Conservation (phyloP, 2,113 vertebrate genomes). For the Heliornis fulica region DNA sequence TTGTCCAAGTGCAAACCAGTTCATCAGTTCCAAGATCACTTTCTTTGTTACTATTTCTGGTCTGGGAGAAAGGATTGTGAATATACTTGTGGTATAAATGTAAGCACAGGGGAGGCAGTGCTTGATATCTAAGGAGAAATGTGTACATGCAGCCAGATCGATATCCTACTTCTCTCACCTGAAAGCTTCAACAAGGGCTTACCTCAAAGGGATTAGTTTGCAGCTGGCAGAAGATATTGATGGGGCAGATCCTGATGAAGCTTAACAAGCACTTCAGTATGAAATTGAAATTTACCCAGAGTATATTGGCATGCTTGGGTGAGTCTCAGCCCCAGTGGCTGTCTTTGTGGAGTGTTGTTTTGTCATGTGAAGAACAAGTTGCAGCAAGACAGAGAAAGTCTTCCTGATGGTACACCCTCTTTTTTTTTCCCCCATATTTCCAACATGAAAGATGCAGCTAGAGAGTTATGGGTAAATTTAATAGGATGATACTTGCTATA, state of each 20-base stretch:
- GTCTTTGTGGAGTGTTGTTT: neutral
- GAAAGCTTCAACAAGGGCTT: neutral
- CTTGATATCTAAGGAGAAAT: neutral
- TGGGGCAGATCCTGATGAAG: neutral
- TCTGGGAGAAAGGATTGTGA: neutral
- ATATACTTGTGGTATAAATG: neutral
- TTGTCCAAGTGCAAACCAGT: neutral
- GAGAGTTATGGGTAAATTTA: neutral
- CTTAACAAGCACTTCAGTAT: neutral
- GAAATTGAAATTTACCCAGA: neutral
- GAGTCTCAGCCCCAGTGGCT: neutral
- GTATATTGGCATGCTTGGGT: neutral
- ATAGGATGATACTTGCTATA: fast-evolving
- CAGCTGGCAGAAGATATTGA: neutral
- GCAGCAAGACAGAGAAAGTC: fast-evolving
- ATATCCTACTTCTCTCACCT: neutral
- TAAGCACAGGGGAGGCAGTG: neutral
- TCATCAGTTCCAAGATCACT: neutral
- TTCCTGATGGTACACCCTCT: neutral
- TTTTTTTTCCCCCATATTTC: neutral
- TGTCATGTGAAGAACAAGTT: neutral
- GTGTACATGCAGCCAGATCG: neutral
- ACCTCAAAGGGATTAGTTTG: neutral
- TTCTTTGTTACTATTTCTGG: neutral
- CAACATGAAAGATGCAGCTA: neutral